A percentile compares a stretch with the other conserved stretches of the same genome.
Conservation (phyloP, 1,140 invertebrate species). For the Drosophila persimilis region DNA sequence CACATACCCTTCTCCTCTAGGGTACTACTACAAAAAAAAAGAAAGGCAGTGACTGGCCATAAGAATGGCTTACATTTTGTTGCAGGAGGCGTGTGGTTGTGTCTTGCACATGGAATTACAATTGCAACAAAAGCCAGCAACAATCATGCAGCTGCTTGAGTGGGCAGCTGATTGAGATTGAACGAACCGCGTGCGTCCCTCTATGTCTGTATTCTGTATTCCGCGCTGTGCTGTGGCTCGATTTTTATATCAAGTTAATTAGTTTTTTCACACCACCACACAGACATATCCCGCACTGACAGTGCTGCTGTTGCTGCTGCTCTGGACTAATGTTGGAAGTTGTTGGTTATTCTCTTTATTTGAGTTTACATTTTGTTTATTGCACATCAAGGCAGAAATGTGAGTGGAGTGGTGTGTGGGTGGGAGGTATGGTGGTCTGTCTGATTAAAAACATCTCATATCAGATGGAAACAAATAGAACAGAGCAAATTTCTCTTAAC, state of each 20-base stretch:
- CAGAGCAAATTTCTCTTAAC: background rate
- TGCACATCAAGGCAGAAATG: constrained; percentile 25
- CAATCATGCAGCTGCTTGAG: constrained; percentile 48
- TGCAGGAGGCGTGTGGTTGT: constrained; percentile 31
- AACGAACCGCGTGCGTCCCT: background rate
- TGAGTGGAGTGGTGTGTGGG: constrained; percentile 1
- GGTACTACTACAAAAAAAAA: background rate
- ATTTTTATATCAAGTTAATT: constrained; percentile 62
- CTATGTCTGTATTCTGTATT: constrained; percentile 3
- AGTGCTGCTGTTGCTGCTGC: background rate
- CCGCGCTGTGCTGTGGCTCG: background rate
- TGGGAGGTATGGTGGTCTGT: constrained; percentile 13
- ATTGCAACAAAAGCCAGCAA: constrained; percentile 8
- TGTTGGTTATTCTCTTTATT: constrained; percentile 2
- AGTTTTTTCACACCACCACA: constrained; percentile 33
- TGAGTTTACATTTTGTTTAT: constrained; percentile 32
- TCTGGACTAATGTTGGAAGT: constrained; percentile 9
- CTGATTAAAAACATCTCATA: background rate
- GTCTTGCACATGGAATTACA: constrained; percentile 56
- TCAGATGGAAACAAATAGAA: constrained; percentile 10
- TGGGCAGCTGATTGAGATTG: constrained; percentile 49
- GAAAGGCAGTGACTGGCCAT: constrained; percentile 14
- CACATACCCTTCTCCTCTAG: too few species aligned
- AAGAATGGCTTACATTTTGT: constrained; percentile 44
- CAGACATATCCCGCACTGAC: background rate